These are phyloP conservation scores for Watsonalla binaria DNA, from an alignment of 2,888 invertebrate genomes.

Conservation along the genomic window DNA sequence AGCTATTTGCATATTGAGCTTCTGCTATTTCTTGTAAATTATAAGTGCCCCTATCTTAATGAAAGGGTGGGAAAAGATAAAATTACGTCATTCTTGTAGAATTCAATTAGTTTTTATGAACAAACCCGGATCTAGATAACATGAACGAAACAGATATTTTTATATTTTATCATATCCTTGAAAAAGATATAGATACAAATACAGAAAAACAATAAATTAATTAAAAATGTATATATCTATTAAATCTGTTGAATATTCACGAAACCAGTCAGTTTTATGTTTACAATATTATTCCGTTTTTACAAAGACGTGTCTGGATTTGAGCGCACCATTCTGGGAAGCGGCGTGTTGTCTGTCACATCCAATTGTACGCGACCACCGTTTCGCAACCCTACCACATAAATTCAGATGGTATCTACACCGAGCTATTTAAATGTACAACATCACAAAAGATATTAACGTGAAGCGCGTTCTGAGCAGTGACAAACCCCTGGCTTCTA, in stretches of 20 bases:
- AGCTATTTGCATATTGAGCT: background rate
- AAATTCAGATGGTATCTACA: conserved; percentile 57
- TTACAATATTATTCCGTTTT: conserved; percentile 33
- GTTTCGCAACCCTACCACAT: conserved; percentile 47
- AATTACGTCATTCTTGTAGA: background rate
- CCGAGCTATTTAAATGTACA: conserved; percentile 49
- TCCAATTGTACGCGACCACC: conserved; percentile 46
- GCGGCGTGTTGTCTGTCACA: conserved; percentile 49
- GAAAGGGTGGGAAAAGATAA: background rate
- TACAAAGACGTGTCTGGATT: conserved; percentile 29
- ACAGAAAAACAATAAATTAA: no score
- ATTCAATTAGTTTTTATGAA: background rate
- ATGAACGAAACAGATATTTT: no score
- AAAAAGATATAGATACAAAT: no score
- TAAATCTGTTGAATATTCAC: conserved; percentile 1
- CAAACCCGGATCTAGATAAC: background rate
- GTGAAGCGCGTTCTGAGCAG: conserved; percentile 26
- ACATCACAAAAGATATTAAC: conserved; percentile 37
- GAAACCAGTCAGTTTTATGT: conserved; percentile 26
- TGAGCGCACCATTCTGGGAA: conserved; percentile 40
- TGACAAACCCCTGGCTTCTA: conserved; percentile 28
- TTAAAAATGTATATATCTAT: background rate
- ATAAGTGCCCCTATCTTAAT: background rate
- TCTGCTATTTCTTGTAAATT: background rate
- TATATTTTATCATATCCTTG: no score